phyloP scores from a whole-genome alignment of 1,140 invertebrate species.

The Carposina sasakii region DNA sequence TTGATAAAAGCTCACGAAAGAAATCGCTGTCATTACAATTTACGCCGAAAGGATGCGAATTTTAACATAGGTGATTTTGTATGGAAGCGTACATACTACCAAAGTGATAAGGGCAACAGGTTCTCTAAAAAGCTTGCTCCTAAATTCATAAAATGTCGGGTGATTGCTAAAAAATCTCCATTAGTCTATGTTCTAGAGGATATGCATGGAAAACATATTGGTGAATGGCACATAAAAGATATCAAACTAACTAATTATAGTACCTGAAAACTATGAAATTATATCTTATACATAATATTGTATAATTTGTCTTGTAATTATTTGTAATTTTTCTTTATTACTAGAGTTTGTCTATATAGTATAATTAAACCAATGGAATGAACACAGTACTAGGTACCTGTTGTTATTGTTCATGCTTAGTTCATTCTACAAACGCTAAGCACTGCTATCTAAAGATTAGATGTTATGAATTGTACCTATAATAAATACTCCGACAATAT shows the following conservation, averaged over 20 bases:
- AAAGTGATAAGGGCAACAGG: slow-evolving; percentile 1
- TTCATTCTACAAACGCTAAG: no score
- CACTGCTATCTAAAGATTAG: no score
- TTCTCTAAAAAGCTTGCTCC: slow-evolving; percentile 9
- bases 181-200: slow-evolving; percentile 3
- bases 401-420: no score
- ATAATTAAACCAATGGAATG: no score
- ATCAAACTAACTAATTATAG: slow-evolving; percentile 4
- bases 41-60: neutral
- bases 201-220: neutral
- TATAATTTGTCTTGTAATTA: no score
- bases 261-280: neutral
- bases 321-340: no score
- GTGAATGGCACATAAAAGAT: slow-evolving; percentile 7
- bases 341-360: no score
- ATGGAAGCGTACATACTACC: slow-evolving; percentile 6
- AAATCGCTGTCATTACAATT: slow-evolving; percentile 4
- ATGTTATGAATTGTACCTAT: no score
- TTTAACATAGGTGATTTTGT: slow-evolving; percentile 7
- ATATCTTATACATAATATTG: no score
- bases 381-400: no score
- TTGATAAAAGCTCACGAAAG: neutral
- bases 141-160: slow-evolving; percentile 3
- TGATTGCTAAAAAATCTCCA: slow-evolving; percentile 7
- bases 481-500: neutral